A percentile compares a stretch with the other conserved stretches of the same genome.
Conservation (phyloP, 1,140 invertebrate genomes). For the Wasmannia auropunctata region DNA sequence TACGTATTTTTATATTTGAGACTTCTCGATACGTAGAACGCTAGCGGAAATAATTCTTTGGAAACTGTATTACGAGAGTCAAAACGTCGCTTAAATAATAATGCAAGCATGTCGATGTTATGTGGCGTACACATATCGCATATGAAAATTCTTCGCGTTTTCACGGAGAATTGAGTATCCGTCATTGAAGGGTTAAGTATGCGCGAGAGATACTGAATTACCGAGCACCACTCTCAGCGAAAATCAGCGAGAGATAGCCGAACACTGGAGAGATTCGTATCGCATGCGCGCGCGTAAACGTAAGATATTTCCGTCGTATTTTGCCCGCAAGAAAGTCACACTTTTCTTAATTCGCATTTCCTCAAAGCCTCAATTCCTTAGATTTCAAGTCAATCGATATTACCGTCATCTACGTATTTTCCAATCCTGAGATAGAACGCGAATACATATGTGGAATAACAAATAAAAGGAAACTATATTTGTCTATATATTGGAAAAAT, state of each 20-base stretch:
- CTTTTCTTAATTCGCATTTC: neutral
- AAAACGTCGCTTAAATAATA: constrained; percentile 8
- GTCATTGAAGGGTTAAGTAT: constrained; percentile 35
- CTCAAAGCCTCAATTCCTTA: neutral
- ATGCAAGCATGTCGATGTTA: neutral
- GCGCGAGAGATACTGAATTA: constrained; percentile 14
- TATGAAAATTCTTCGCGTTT: neutral
- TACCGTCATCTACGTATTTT: neutral
- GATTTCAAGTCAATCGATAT: neutral
- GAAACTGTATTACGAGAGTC: neutral
- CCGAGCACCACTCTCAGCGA: constrained; percentile 23
- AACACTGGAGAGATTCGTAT: constrained; percentile 8
- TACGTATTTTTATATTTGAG: constrained; percentile 44
- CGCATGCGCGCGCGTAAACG: neutral
- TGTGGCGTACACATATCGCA: neutral
- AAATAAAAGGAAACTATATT: constrained; percentile 18
- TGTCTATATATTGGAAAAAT: neutral
- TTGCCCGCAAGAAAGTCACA: neutral
- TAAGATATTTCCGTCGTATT: neutral
- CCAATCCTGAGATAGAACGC: neutral
- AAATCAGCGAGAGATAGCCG: neutral
- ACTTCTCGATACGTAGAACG: neutral
- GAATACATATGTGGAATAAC: neutral
- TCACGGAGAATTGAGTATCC: neutral
- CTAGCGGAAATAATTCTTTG: neutral